Evolutionary conservation across 2,888 invertebrate genomes (phyloP), one percentile per base, ranked within the genome.

Genomic region (Zhengitettix transpicula): DNA sequence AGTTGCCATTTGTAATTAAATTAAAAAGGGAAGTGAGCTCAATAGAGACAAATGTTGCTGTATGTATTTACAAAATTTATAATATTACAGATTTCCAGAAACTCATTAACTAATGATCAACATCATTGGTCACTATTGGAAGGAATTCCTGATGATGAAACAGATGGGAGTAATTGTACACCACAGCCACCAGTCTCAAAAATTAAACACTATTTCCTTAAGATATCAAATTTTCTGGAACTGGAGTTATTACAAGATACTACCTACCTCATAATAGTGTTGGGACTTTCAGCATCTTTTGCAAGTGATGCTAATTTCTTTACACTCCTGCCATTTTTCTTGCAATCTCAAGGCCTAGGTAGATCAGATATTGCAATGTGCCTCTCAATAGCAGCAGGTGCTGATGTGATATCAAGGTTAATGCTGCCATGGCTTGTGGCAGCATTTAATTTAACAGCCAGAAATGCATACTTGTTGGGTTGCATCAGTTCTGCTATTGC

Each of bases 221-320:
- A 47, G n/a, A 14, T 53, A 28, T 15, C 53, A 17, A 17, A 83
- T 62, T 80, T 78, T 59, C 71, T 84, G 42, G 84, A 84, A 68
- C 70, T 85, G 61, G 77, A 77, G 0, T 71, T 85, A 10, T 69
- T 85, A 10, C 83, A 82, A 68, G 79, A 84, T 65, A 75, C 77
- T 15, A 75, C 80, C 12, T 64, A 61, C 17, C 42, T 62, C 7
- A 62, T 62, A 42, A 61, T 64, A 11, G 55, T 57, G 10, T 42
- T 64, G 11, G 62, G 61, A 10, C 28, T 56, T 10, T 52, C 63
- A 9, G 55, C 63, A n/a, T 58, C 55, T 47, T 41, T 61, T 42
- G 56, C 55, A n/a, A 60, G 62, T 1, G 60, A 63, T 47, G 51
- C 58, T 7, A 64, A 62, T 56, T 64, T 64, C 56, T 55, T 61